Evolutionary conservation across 2,888 invertebrate genomes (phyloP).

Genomic region (Invenusta paracnida): DNA sequence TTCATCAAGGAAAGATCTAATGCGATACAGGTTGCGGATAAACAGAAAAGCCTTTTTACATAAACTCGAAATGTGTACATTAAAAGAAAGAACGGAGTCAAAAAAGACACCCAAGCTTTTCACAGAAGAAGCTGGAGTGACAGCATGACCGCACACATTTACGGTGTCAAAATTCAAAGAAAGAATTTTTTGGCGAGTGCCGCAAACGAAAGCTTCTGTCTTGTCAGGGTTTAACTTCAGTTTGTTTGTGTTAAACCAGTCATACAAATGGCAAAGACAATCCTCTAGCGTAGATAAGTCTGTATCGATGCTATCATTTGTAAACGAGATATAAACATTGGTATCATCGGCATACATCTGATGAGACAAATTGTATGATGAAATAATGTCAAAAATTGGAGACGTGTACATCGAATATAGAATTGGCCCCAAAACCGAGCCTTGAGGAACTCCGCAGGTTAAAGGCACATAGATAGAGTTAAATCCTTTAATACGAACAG

Average conservation of each 20-base stretch:
- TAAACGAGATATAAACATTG: constrained; percentile 13
- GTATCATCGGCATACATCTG: constrained; percentile 45
- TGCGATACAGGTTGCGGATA: not conserved
- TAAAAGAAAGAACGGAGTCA: not conserved
- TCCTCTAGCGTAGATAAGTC: not conserved
- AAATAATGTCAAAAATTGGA: constrained; percentile 45
- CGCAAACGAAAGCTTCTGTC: constrained; percentile 18
- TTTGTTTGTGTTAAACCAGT: constrained; percentile 10
- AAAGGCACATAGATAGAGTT: constrained; percentile 2
- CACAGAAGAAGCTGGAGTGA: constrained; percentile 13
- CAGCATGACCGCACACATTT: constrained; percentile 6
- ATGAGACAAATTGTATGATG: constrained; percentile 43
- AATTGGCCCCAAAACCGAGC: constrained; percentile 36
- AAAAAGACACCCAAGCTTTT: not conserved
- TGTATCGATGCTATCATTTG: constrained; percentile 14
- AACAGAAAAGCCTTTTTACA: constrained; percentile 17
- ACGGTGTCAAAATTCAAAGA: not conserved
- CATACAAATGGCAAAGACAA: not conserved
- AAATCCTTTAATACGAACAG: not conserved
- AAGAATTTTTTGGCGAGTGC: not conserved
- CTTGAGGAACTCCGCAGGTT: constrained; percentile 10
- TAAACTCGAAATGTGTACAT: not conserved
- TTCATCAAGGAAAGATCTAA: not conserved
- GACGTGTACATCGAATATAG: constrained; percentile 41
- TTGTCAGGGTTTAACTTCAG: constrained; percentile 40